These are phyloP conservation scores for Zelleria hepariella DNA, from an alignment of 2,888 invertebrate species.

Conservation along the genomic window DNA sequence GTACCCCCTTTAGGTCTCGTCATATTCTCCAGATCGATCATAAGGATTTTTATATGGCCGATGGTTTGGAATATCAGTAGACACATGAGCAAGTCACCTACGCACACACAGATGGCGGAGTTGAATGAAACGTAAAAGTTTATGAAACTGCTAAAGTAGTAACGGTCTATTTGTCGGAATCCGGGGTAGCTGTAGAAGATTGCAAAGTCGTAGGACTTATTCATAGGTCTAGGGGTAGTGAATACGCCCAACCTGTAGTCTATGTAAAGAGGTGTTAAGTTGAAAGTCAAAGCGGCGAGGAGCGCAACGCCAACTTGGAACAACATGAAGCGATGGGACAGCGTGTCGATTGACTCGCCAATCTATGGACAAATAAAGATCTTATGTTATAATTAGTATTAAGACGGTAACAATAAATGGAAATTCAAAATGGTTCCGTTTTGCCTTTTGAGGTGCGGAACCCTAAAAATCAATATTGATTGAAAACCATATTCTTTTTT, in stretches of 20 bases:
- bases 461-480: too few species aligned
- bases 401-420: too few species aligned
- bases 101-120: conserved; percentile 13
- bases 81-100: conserved; percentile 19
- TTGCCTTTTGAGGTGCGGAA: too few species aligned
- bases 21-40: neutral
- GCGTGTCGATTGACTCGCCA: neutral
- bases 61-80: conserved; percentile 21
- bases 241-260: neutral
- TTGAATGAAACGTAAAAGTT: conserved; percentile 17
- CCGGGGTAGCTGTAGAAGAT: neutral
- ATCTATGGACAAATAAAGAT: neutral
- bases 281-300: conserved; percentile 3
- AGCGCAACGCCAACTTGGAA: neutral
- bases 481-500: too few species aligned
- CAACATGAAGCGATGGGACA: conserved; percentile 1
- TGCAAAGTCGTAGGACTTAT: neutral
- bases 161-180: neutral
- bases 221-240: neutral
- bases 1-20: neutral
- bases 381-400: too few species aligned
- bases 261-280: neutral
- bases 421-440: too few species aligned
- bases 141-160: neutral
- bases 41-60: conserved; percentile 23